Percentiles rank a stretch among this genome's conserved stretches.
Evolutionary conservation across 2,797 vertebrate species (phyloP).

Genomic region (Acropternis orthonyx): DNA sequence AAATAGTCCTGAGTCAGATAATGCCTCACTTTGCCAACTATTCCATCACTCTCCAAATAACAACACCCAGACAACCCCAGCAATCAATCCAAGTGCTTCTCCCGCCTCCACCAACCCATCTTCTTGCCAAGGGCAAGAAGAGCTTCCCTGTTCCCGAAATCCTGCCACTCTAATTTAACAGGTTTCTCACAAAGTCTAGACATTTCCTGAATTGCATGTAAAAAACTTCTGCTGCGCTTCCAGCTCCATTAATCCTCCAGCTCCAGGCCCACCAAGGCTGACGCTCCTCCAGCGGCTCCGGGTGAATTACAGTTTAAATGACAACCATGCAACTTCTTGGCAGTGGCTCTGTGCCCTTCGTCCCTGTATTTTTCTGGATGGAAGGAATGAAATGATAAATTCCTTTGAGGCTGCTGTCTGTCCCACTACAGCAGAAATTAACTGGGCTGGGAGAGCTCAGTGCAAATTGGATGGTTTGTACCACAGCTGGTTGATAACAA

Average conservation of each 20-base stretch:
- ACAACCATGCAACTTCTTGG: slow-evolving; percentile 13
- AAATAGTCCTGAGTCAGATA: background rate
- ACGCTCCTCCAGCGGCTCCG: background rate
- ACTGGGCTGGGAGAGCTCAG: background rate
- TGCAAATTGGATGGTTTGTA: background rate
- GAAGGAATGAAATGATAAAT: background rate
- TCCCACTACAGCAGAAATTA: slow-evolving; percentile 8
- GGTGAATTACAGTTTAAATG: slow-evolving; percentile 58
- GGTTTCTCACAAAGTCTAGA: slow-evolving; percentile 62
- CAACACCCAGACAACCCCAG: background rate
- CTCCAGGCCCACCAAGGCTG: slow-evolving; percentile 3
- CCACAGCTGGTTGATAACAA: background rate
- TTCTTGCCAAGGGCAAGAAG: slow-evolving; percentile 39
- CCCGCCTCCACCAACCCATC: background rate
- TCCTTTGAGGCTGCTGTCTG: background rate
- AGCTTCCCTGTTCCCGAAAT: background rate
- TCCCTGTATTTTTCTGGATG: background rate
- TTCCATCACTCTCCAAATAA: background rate
- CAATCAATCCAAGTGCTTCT: background rate
- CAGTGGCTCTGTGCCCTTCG: background rate
- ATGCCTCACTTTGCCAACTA: background rate
- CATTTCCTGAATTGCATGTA: slow-evolving; percentile 60
- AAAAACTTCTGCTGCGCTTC: slow-evolving; percentile 35
- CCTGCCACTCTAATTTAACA: slow-evolving; percentile 47
- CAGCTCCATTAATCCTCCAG: slow-evolving; percentile 50